Conservation (phyloP, 2,113 vertebrate genomes). For the Xyliphius kryptos region DNA sequence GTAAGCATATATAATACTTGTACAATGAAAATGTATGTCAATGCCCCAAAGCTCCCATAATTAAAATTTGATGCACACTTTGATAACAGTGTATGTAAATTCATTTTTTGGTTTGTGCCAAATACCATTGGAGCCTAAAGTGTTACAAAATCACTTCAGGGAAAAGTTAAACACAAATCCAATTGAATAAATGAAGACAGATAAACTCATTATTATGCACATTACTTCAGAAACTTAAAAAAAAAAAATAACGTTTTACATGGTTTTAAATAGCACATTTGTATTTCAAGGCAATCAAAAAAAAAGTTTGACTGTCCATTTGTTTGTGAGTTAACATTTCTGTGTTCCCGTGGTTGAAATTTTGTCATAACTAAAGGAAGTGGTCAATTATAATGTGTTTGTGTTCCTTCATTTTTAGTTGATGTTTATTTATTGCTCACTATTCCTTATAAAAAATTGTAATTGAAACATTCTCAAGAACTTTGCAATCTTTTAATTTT, state of each 20-base stretch:
- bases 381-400: too few relatives aligned
- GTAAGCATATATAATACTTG: too few relatives aligned
- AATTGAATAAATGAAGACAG: conserved; percentile 48
- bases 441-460: too few relatives aligned
- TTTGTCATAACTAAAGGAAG: too few relatives aligned
- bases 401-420: too few relatives aligned
- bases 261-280: conserved; percentile 43
- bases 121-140: conserved; percentile 22
- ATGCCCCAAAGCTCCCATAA: too few relatives aligned
- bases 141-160: conserved; percentile 45
- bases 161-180: conserved; percentile 52
- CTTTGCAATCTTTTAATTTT: too few relatives aligned
- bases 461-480: too few relatives aligned
- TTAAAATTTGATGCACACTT: conserved; percentile 6
- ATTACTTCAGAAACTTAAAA: conserved; percentile 25
- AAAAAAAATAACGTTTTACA: conserved; percentile 42
- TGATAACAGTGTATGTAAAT: conserved; percentile 2
- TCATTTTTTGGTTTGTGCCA: conserved; percentile 13
- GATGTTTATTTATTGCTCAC: too few relatives aligned
- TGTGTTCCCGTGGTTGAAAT: too few relatives aligned
- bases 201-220: neutral
- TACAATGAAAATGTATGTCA: too few relatives aligned
- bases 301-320: neutral
- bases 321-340: too few relatives aligned
- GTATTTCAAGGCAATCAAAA: conserved; percentile 34